Evolutionary conservation across 2,888 invertebrate genomes (phyloP).

Genomic region (Pterostichus madidus): DNA sequence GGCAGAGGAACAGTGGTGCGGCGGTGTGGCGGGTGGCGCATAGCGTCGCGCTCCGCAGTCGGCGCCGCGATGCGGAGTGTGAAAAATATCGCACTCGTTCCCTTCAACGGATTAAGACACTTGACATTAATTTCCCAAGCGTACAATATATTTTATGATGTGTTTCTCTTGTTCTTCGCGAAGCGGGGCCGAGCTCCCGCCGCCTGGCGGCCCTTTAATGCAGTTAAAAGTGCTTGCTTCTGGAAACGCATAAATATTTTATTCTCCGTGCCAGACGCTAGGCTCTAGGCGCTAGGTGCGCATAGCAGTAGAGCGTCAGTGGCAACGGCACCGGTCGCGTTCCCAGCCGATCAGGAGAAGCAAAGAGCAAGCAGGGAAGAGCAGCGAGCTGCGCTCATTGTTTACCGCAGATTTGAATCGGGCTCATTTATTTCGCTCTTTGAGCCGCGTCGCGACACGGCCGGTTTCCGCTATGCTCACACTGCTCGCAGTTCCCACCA

Average conservation of each 20-base stretch:
- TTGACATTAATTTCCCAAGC: slow-evolving; percentile 78
- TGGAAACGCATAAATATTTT: slow-evolving; percentile 67
- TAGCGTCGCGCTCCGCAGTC: slow-evolving; percentile 32
- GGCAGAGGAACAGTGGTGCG: slow-evolving; percentile 7
- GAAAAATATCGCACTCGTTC: slow-evolving; percentile 67
- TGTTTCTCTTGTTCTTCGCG: slow-evolving; percentile 74
- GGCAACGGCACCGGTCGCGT: slow-evolving; percentile 15
- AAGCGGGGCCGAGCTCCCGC: slow-evolving; percentile 53
- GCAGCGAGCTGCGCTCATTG: slow-evolving; percentile 24
- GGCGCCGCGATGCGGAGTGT: slow-evolving; percentile 62
- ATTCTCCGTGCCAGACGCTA: slow-evolving; percentile 57
- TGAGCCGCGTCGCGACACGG: slow-evolving; percentile 43
- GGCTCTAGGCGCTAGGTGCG: slow-evolving; percentile 27
- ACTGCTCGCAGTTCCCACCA: slow-evolving; percentile 13
- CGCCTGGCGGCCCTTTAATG: slow-evolving; percentile 66
- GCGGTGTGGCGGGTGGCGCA: slow-evolving; percentile 7
- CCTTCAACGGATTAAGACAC: slow-evolving; percentile 76
- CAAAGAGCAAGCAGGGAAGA: slow-evolving; percentile 2
- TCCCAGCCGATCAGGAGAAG: slow-evolving; percentile 31
- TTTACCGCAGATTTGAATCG: slow-evolving; percentile 49
- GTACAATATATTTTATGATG: slow-evolving; percentile 78
- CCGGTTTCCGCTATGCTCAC: not conserved
- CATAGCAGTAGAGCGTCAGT: not conserved
- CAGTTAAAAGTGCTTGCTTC: slow-evolving; percentile 67
- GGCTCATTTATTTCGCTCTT: slow-evolving; percentile 50